Evolutionary conservation across 2,797 vertebrate genomes (phyloP).

Genomic region (Rallus crepitans): DNA sequence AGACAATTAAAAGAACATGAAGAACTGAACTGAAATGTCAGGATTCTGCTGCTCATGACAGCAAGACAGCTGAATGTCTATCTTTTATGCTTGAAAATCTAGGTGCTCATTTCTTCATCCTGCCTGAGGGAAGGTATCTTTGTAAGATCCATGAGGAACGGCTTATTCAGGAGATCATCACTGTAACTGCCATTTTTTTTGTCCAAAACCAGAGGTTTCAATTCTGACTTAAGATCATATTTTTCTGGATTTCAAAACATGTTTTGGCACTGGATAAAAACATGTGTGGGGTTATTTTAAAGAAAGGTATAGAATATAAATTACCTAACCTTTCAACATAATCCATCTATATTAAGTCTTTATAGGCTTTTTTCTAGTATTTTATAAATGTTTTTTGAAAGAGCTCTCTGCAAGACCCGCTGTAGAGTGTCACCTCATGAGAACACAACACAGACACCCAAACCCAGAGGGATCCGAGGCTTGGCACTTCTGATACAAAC

Average conservation of each 20-base stretch:
- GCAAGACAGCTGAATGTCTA: neutral
- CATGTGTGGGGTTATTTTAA: neutral
- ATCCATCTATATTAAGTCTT: neutral
- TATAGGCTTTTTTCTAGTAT: neutral
- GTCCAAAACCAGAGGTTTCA: neutral
- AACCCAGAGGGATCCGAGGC: neutral
- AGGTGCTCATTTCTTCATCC: neutral
- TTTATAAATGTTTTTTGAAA: neutral
- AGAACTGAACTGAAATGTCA: conserved; percentile 12
- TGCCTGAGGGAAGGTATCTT: neutral
- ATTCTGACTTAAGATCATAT: neutral
- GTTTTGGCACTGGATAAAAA: neutral
- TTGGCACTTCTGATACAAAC: neutral
- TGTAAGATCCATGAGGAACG: neutral
- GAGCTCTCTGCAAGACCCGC: neutral
- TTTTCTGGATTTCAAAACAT: neutral
- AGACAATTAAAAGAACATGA: neutral
- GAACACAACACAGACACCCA: neutral
- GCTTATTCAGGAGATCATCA: neutral
- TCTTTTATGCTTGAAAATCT: neutral
- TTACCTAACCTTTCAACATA: neutral
- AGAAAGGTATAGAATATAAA: neutral
- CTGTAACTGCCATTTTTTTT: neutral
- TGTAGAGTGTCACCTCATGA: neutral
- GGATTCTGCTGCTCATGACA: neutral